These are phyloP conservation scores for Aproaerema taeniolella DNA, from an alignment of 2,888 invertebrate species.

Conservation along the genomic window DNA sequence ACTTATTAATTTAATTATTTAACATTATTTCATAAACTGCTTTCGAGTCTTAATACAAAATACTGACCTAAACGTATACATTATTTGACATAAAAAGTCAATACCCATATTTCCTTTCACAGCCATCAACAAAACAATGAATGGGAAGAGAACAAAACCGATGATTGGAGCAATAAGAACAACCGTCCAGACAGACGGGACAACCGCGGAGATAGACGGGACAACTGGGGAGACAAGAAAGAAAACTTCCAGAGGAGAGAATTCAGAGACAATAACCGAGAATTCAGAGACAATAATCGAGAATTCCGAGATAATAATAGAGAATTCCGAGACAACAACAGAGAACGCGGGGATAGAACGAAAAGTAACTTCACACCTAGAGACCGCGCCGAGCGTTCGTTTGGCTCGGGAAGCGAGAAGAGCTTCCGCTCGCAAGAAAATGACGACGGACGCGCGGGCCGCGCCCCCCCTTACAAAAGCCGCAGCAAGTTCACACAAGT, in stretches of 20 bases:
- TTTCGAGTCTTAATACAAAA: no score
- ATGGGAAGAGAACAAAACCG: slow-evolving; percentile 35
- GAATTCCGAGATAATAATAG: slow-evolving; percentile 24
- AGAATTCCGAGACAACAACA: slow-evolving; percentile 25
- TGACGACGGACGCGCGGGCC: slow-evolving; percentile 36
- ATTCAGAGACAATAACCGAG: slow-evolving; percentile 29
- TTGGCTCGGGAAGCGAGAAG: slow-evolving; percentile 43
- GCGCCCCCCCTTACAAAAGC: slow-evolving; percentile 46
- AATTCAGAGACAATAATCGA: slow-evolving; percentile 27
- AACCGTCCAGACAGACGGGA: slow-evolving; percentile 27
- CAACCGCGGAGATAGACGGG: slow-evolving; percentile 21
- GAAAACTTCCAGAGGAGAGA: slow-evolving; percentile 36
- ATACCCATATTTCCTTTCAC: no score
- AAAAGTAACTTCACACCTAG: slow-evolving; percentile 54
- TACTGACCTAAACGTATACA: no score
- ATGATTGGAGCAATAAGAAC: slow-evolving; percentile 27
- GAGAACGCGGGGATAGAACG: slow-evolving; percentile 34
- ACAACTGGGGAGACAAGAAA: slow-evolving; percentile 28
- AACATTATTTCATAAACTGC: no score
- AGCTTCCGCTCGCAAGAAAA: slow-evolving; percentile 47
- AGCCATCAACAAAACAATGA: slow-evolving; percentile 34
- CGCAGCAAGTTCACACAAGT: slow-evolving; percentile 51
- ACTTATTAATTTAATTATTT: no score
- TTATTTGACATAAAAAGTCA: no score
- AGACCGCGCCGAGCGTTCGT: slow-evolving; percentile 52